These are phyloP conservation scores for Ornithoptera alexandrae DNA, from an alignment of 2,888 invertebrate species.

Conservation along the genomic window DNA sequence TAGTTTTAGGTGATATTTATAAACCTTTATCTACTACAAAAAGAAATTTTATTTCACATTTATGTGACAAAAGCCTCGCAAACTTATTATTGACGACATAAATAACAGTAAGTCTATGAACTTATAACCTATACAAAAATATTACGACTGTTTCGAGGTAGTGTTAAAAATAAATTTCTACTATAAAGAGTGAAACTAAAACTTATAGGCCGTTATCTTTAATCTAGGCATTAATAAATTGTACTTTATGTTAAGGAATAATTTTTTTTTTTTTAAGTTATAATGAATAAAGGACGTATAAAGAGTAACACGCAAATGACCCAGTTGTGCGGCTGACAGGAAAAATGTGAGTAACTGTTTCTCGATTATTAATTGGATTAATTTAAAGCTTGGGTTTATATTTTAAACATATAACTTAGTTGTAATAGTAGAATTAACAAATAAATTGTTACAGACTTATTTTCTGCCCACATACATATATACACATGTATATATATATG, in stretches of 20 bases:
- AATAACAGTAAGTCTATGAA: constrained; percentile 10
- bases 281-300: constrained; percentile 6
- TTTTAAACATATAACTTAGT: too few species aligned
- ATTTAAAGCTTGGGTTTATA: too few species aligned
- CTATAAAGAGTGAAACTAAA: not conserved
- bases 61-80: not conserved
- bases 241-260: constrained; percentile 18
- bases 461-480: too few species aligned
- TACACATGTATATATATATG: too few species aligned
- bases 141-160: constrained; percentile 2
- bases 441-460: too few species aligned
- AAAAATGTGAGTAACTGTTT: not conserved
- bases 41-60: not conserved
- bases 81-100: not conserved
- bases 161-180: not conserved
- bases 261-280: constrained; percentile 7
- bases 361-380: not conserved
- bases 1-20: not conserved
- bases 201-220: not conserved
- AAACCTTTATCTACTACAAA: not conserved
- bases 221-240: constrained; percentile 25
- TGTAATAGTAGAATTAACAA: too few species aligned
- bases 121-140: not conserved
- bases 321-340: constrained; percentile 3
- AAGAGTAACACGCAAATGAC: constrained; percentile 17